Evolutionary conservation across 2,113 vertebrate genomes (phyloP).

Genomic region (Podarcis raffonei): DNA sequence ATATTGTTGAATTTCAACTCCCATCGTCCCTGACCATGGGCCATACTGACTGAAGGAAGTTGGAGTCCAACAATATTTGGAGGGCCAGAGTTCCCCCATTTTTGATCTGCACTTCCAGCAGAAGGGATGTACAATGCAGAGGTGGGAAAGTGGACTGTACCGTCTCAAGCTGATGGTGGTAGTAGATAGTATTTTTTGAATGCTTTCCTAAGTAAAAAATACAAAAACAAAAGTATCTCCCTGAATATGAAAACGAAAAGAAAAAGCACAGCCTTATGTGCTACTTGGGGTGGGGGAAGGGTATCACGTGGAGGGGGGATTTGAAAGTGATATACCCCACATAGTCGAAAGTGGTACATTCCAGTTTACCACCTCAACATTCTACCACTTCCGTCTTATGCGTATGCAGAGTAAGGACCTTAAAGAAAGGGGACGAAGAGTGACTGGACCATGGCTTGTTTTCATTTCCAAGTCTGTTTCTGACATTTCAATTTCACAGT

Average conservation of each 20-base stretch:
- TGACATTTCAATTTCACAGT: background rate
- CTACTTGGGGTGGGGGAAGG: background rate
- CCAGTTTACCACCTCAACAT: background rate
- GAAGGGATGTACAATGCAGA: background rate
- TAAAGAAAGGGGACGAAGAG: background rate
- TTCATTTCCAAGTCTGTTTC: accelerated
- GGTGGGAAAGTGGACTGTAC: background rate
- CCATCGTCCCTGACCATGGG: too few species aligned
- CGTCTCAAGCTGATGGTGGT: background rate
- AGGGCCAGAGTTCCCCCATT: too few species aligned
- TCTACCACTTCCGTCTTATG: background rate
- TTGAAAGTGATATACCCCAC: background rate
- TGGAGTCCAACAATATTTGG: too few species aligned
- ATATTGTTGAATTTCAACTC: too few species aligned
- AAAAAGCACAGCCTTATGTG: background rate
- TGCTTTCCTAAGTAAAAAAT: background rate
- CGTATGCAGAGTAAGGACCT: background rate
- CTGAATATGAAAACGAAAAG: too few species aligned
- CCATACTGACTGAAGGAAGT: too few species aligned
- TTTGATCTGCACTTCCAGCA: background rate
- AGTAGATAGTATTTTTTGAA: background rate
- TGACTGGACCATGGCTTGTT: background rate
- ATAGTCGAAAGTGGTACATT: background rate
- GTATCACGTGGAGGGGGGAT: background rate
- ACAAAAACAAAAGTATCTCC: background rate